phyloP scores from a whole-genome alignment of 1,140 invertebrate genomes.

The Drosophila kepulauana region DNA sequence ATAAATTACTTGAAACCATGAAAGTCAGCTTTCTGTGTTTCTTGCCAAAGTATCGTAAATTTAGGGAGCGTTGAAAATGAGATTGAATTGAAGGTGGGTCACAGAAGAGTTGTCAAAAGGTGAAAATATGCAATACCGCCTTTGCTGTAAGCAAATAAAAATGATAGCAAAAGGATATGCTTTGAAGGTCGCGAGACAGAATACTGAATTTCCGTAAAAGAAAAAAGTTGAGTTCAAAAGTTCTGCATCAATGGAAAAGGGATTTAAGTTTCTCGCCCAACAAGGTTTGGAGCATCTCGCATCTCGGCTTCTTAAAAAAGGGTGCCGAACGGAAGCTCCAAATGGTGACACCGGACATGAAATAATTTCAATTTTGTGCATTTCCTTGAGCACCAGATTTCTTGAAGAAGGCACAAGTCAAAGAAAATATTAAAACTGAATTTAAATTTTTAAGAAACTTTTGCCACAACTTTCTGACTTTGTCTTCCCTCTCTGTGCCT shows the following conservation, averaged over 20 bases:
- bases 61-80: background rate
- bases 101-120: constrained; percentile 13
- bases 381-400: constrained; percentile 64
- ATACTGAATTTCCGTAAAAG: constrained; percentile 64
- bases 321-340: constrained; percentile 57
- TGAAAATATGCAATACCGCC: constrained; percentile 31
- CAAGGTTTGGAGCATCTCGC: background rate
- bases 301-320: constrained; percentile 40
- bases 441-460: constrained; percentile 83
- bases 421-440: constrained; percentile 73
- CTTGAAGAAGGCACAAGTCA: constrained; percentile 48
- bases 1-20: constrained; percentile 37
- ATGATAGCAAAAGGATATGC: constrained; percentile 16
- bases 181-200: constrained; percentile 53
- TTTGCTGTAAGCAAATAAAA: background rate
- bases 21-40: constrained; percentile 31
- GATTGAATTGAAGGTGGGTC: background rate
- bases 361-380: constrained; percentile 83
- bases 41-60: constrained; percentile 39
- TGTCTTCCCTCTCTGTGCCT: background rate
- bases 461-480: constrained; percentile 53
- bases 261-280: constrained; percentile 52
- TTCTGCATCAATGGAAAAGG: constrained; percentile 66
- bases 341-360: constrained; percentile 79
- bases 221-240: constrained; percentile 52